Evolutionary conservation across 2,797 vertebrate genomes (phyloP).

Genomic region (Nothura maculosa): DNA sequence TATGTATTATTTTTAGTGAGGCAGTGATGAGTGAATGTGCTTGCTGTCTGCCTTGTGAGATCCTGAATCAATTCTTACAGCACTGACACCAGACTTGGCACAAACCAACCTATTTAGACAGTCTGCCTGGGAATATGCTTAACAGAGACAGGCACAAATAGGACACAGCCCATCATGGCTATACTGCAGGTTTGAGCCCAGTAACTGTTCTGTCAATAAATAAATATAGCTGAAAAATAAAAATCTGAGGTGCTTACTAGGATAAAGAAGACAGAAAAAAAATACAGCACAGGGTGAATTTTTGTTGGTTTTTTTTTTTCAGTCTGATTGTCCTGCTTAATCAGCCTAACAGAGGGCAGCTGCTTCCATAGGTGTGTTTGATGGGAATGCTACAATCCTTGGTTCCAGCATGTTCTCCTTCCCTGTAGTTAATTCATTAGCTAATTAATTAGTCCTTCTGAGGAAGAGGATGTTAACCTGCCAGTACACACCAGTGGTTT

Average conservation of each 20-base stretch:
- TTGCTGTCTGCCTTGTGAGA: background rate
- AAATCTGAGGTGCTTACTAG: background rate
- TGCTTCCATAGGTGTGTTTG: background rate
- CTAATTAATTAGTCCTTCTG: constrained; percentile 14
- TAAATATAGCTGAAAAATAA: background rate
- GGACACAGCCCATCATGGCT: background rate
- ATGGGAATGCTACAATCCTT: background rate
- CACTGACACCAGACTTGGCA: background rate
- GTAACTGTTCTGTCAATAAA: background rate
- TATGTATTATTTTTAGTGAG: background rate
- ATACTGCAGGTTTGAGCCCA: background rate
- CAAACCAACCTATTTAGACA: background rate
- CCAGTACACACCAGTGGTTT: background rate
- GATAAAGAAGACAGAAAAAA: background rate
- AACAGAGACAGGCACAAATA: background rate
- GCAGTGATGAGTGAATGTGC: accelerated
- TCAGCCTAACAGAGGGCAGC: background rate
- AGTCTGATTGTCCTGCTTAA: background rate
- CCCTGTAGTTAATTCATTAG: constrained; percentile 11
- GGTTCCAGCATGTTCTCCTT: background rate
- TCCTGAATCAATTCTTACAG: background rate
- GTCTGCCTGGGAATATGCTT: background rate
- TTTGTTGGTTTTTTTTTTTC: background rate
- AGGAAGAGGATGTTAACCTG: background rate
- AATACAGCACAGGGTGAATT: accelerated